phyloP scores from a whole-genome alignment of 1,140 invertebrate species.

The Phenacoccus solenopsis region DNA sequence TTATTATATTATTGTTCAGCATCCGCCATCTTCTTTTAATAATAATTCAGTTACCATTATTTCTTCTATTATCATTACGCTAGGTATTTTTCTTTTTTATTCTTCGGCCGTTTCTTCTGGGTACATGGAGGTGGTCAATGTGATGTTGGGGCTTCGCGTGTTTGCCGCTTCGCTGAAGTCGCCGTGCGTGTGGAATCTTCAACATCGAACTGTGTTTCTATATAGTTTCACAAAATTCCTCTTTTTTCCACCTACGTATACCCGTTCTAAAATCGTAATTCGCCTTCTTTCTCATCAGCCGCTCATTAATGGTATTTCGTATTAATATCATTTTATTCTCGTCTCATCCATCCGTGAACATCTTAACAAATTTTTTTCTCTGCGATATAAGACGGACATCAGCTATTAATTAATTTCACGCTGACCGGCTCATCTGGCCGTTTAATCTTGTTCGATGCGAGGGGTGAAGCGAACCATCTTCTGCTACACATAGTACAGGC shows the following conservation, averaged over 20 bases:
- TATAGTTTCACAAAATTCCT: conserved; percentile 2
- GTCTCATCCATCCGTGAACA: background rate
- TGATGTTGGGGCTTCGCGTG: conserved; percentile 5
- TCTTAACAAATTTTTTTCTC: background rate
- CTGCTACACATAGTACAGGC: too few species aligned
- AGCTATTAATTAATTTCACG: background rate
- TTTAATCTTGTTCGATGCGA: background rate
- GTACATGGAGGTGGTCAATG: background rate
- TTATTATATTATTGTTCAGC: conserved; percentile 14
- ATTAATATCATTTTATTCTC: background rate
- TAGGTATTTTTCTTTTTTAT: background rate
- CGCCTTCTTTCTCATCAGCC: background rate
- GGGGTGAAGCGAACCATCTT: background rate
- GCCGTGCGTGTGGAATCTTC: conserved; percentile 3
- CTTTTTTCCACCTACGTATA: background rate
- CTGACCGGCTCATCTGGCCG: background rate
- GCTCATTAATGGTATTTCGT: background rate
- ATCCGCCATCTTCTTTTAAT: conserved; percentile 17
- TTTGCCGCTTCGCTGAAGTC: conserved; percentile 8
- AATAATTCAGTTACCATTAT: conserved; percentile 6
- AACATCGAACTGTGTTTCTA: background rate
- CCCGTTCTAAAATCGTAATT: background rate
- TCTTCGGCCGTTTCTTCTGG: background rate
- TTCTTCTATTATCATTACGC: background rate
- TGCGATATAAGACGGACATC: background rate